phyloP scores from a whole-genome alignment of 2,797 vertebrate species.

The Darevskia mixta region DNA sequence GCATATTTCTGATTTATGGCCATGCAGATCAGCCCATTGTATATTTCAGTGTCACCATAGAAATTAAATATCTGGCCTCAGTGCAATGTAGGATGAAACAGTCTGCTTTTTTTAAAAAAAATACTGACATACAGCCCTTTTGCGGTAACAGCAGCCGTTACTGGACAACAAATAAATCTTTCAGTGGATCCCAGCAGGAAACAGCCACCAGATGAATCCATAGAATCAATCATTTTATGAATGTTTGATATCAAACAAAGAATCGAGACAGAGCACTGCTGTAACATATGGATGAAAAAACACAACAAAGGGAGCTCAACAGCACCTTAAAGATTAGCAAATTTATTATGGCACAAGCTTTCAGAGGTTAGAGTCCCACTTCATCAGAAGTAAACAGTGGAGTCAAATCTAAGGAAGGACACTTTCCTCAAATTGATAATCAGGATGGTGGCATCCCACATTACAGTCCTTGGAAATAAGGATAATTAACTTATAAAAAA shows the following conservation, averaged over 20 bases:
- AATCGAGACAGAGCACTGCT: background rate
- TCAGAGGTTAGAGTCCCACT: constrained; percentile 6
- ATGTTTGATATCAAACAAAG: constrained; percentile 8
- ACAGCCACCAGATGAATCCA: background rate
- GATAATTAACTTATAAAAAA: background rate
- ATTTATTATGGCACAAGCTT: constrained; percentile 15
- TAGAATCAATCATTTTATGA: constrained; percentile 21
- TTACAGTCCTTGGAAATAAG: constrained; percentile 4
- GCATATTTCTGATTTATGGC: background rate
- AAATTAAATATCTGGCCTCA: background rate
- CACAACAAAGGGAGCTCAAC: background rate
- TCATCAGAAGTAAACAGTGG: background rate
- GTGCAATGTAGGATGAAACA: background rate
- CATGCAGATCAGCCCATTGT: background rate
- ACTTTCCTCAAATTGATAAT: background rate
- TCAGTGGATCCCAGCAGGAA: constrained; percentile 3
- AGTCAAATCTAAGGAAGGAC: background rate
- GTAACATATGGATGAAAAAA: constrained; percentile 12
- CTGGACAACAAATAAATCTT: constrained; percentile 4
- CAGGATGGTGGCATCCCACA: background rate
- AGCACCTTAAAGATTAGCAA: background rate
- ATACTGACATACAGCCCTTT: background rate
- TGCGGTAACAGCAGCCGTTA: background rate
- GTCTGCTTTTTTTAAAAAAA: background rate
- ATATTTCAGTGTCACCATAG: background rate